phyloP scores from a whole-genome alignment of 2,113 vertebrate species.

The Cettia cetti region DNA sequence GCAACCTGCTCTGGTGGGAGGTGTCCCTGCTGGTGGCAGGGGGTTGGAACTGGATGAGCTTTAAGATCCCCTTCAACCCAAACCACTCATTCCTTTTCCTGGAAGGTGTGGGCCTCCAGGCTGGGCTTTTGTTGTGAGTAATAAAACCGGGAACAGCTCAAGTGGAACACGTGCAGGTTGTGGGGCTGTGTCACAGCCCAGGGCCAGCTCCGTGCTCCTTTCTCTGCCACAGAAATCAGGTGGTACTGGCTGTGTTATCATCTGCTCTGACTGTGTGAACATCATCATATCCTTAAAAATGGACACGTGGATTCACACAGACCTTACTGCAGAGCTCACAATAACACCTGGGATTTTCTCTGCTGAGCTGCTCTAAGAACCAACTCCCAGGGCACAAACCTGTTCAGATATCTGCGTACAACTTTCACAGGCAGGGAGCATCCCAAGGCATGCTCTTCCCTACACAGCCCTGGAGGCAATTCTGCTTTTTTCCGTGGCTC shows the following conservation, averaged over 20 bases:
- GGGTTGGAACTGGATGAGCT: neutral
- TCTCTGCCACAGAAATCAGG: neutral
- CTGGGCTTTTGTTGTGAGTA: neutral
- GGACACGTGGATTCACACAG: rapidly evolving
- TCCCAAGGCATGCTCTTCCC: neutral
- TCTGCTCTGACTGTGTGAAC: neutral
- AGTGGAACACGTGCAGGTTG: neutral
- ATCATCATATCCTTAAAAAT: neutral
- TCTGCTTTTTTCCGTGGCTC: neutral
- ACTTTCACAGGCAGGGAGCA: neutral
- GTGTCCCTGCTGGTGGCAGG: neutral
- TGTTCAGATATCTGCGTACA: neutral
- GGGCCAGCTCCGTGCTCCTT: neutral
- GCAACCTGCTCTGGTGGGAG: neutral
- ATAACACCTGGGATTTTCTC: neutral
- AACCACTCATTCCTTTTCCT: neutral
- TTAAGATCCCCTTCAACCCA: neutral
- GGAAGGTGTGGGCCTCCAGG: neutral
- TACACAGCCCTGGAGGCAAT: neutral
- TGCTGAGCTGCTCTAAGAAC: neutral
- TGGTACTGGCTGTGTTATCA: neutral
- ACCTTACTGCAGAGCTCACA: neutral
- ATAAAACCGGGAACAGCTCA: neutral
- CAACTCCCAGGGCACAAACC: neutral
- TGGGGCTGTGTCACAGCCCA: neutral